Percentiles rank a stretch among this genome's conserved stretches.
Conservation (phyloP, 2,888 invertebrate genomes). For the Nipponacmea schrenckii region DNA sequence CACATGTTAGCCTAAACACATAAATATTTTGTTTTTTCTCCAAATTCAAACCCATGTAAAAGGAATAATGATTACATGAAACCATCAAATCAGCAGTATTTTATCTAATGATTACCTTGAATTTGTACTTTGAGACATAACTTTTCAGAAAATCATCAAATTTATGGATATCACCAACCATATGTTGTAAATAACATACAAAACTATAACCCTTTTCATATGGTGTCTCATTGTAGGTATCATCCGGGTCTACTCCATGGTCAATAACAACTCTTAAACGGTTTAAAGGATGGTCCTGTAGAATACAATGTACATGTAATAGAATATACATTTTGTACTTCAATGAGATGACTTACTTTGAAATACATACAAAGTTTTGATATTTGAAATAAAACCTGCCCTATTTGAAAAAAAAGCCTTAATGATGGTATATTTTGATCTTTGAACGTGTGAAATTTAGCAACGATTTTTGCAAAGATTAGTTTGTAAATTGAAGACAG, state of each 20-base stretch:
- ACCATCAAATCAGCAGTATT: too few species aligned
- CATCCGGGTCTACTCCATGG: constrained; percentile 44
- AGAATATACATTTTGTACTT: neutral
- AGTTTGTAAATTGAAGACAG: too few species aligned
- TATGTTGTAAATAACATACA: constrained; percentile 39
- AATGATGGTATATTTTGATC: too few species aligned
- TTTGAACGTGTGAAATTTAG: too few species aligned
- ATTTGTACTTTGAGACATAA: constrained; percentile 35
- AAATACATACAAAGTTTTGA: neutral
- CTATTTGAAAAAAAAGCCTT: too few species aligned
- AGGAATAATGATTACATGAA: too few species aligned
- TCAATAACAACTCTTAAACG: constrained; percentile 41
- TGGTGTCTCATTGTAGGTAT: constrained; percentile 48
- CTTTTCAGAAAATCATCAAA: constrained; percentile 44
- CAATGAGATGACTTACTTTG: neutral
- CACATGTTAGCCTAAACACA: constrained; percentile 12
- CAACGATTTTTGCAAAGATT: too few species aligned
- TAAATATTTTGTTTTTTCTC: neutral
- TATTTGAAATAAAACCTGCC: too few species aligned
- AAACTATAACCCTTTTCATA: constrained; percentile 47
- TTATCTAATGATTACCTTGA: constrained; percentile 25
- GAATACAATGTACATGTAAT: too few species aligned
- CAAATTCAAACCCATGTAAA: too few species aligned
- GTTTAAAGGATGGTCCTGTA: constrained; percentile 39
- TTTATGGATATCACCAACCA: constrained; percentile 35